Percentiles rank a stretch among this genome's conserved stretches.
These are phyloP conservation scores for Himalopsyche anomala DNA, from an alignment of 2,888 invertebrate species.

Conservation along the genomic window DNA sequence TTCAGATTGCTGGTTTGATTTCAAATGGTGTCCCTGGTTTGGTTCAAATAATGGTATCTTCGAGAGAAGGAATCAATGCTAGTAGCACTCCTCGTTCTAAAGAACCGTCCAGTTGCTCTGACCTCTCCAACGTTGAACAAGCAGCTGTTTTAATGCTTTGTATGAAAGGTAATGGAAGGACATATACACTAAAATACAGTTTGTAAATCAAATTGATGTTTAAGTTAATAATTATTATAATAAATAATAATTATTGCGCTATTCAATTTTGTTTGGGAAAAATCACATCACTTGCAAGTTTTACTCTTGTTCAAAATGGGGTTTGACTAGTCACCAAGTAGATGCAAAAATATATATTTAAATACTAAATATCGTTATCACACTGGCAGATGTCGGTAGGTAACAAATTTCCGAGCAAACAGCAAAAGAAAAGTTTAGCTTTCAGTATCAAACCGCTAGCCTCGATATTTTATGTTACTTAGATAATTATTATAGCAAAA, in stretches of 20 bases:
- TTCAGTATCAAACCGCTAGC: too few relatives aligned
- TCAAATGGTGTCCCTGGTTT: conserved; percentile 67
- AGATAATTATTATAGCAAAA: too few relatives aligned
- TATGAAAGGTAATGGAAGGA: conserved; percentile 62
- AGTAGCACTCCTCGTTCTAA: conserved; percentile 70
- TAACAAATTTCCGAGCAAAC: too few relatives aligned
- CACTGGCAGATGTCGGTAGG: too few relatives aligned
- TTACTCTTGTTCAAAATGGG: not conserved
- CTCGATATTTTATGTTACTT: too few relatives aligned
- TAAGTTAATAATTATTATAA: too few relatives aligned
- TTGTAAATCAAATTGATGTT: too few relatives aligned
- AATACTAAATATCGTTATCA: too few relatives aligned
- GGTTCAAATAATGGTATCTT: conserved; percentile 68
- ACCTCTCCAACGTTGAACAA: conserved; percentile 57
- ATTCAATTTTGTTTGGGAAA: not conserved
- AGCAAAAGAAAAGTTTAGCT: too few relatives aligned
- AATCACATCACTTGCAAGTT: not conserved
- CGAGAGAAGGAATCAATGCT: conserved; percentile 68
- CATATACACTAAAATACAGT: not conserved
- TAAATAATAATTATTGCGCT: too few relatives aligned
- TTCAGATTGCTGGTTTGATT: conserved; percentile 69
- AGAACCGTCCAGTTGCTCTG: conserved; percentile 26
- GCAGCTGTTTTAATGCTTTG: conserved; percentile 63
- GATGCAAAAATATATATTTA: conserved; percentile 1
- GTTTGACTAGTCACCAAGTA: not conserved